Evolutionary conservation across 2,797 vertebrate genomes (phyloP), one percentile per base, ranked within the genome.

Genomic region (Tenualosa ilisha): DNA sequence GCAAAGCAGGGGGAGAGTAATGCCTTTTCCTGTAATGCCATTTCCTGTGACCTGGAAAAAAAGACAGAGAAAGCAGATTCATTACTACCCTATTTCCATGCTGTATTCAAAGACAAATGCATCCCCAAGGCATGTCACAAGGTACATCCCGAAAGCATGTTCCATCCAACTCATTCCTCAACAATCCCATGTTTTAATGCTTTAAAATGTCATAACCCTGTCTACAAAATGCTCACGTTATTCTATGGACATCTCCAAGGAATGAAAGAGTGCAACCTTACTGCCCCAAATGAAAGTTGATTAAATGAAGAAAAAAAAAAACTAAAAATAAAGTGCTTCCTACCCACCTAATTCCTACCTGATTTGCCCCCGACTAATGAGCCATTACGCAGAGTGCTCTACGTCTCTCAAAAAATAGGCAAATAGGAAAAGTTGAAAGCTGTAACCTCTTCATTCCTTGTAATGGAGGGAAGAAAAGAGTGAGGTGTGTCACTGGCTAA

Each of bases 41-140:
- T 46, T n/a, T 79, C 37, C 37, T 79, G 8, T 79, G 72, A 79
- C 72, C 72, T 79, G 72, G 72, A 79, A 79, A 79, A 2, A 40
- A 6, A 31, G 31, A 13, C 37, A 46, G 37, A 2, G 31, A 43
- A 46, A 79, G 17, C 40, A 46, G 15, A 15, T 40, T 79, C 6
- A 22, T 79, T 15, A 46, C 37, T 46, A 56, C 72, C 17, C 20
- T 8, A 12, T 37, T 79, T 79, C 40, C 72, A 79, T 46, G 40
- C 13, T 46, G 72, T 9, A 75, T 40, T 75, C 31, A 75, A 40
- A 75, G 31, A 37, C 68, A 40, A 72, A 40, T 40, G 31, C 72
- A 46, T 79, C 72, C 40, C 72, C 17, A 7, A 43, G 37, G 37
- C 20, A 79, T 40, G 22, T 22, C 72, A 46, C 40, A 22, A 20